Evolutionary conservation across 2,113 vertebrate species (phyloP), one percentile per base, ranked within the genome.

Genomic region (Pterocles gutturalis): DNA sequence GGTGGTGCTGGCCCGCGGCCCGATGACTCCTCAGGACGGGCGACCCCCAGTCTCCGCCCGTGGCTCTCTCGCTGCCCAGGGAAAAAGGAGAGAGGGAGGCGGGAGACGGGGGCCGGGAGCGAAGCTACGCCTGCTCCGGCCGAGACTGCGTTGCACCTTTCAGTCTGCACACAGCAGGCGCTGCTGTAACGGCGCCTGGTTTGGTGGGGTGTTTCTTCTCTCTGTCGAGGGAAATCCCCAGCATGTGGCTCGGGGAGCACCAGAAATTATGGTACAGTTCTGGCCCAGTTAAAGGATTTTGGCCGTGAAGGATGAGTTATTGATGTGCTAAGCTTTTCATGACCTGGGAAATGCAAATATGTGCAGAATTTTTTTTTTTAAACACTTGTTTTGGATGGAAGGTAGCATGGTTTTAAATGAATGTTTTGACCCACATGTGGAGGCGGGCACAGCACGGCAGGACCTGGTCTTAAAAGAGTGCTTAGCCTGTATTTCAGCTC

Each of bases 371-470:
- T 25, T 77, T 11, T 2, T 36, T 43, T 58, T 26, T 0, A 19
- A 48, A 33, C 8, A 4, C 24, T 64, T 57, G 4, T 36, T 62
- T 19, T 19, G 31, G 5, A 16, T 24, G 17, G 25, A 34, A 90
- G 51, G 38, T 16, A 51, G 62, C 48, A 18, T 0, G 0, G 43
- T 36, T 87, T 90, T 73, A 43, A 65, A 64, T 46, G 48, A 25
- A 46, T 0, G 1, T 15, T 43, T 17, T 77, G 48, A 54, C 53
- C 17, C 18, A 8, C 38, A 1, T 10, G 20, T 28, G 45, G 53
- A 65, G 49, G 54, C 45, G 43, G 28, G 29, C 24, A 34, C 8
- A 41, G 24, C 10, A 13, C 1, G 0, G 8, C 2, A 1, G 13
- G 18, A 12, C 24, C n/a, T 29, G 5, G 11, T 33, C 15, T 58